A percentile compares a stretch with the other conserved stretches of the same genome.
phyloP scores from a whole-genome alignment of 2,888 invertebrate species.

The Dione vanillae region DNA sequence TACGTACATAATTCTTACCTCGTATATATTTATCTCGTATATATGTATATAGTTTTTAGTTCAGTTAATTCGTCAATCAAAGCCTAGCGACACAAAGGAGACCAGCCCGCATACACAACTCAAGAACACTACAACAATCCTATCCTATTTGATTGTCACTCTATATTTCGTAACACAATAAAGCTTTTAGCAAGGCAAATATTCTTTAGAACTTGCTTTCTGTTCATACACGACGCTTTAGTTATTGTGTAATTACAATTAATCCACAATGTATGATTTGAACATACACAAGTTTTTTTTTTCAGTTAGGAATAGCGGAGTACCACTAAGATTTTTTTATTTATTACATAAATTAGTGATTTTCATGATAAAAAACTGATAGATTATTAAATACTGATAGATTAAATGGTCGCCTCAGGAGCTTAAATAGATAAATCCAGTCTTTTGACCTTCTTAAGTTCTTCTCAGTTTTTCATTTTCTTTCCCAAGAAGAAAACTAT shows the following conservation, averaged over 20 bases:
- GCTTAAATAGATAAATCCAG: too few relatives aligned
- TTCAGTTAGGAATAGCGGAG: too few relatives aligned
- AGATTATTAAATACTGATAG: too few relatives aligned
- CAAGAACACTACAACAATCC: slow-evolving; percentile 29
- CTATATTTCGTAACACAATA: slow-evolving; percentile 30
- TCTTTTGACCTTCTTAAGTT: too few relatives aligned
- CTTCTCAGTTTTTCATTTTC: too few relatives aligned
- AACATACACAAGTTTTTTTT: too few relatives aligned
- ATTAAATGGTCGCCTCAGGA: too few relatives aligned
- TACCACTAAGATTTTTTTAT: too few relatives aligned
- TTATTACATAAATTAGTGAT: too few relatives aligned
- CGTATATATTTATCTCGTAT: not conserved
- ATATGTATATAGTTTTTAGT: not conserved
- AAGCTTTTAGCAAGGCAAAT: slow-evolving; percentile 34
- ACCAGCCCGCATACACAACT: slow-evolving; percentile 26
- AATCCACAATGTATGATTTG: not conserved
- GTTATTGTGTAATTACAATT: not conserved
- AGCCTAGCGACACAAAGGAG: slow-evolving; percentile 17
- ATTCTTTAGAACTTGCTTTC: slow-evolving; percentile 9
- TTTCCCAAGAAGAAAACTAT: too few relatives aligned
- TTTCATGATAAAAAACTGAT: too few relatives aligned
- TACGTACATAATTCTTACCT: not conserved
- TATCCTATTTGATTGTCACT: slow-evolving; percentile 29
- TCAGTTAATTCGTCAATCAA: slow-evolving; percentile 20
- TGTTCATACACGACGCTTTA: not conserved